Base-by-base conservation (phyloP, 2,113 vertebrate genomes). In the Thymallus thymallus region DNA sequence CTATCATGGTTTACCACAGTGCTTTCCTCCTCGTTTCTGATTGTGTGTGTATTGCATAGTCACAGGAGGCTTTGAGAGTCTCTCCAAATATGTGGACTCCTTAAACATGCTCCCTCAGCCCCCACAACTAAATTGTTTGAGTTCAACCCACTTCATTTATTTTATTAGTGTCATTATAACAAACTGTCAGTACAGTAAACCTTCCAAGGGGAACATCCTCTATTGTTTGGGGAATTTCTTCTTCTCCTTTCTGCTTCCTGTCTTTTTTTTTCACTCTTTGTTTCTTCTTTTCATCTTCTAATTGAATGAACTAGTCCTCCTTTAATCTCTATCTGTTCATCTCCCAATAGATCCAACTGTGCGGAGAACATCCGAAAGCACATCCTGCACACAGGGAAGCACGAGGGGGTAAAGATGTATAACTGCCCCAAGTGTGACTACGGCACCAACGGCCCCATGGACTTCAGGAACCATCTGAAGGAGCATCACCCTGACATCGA, bases 341-440 rank as follows among this genome's bases (percentile, higher is more conserved):
- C 61, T 82, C 30, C 72, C 16, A 60, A 78, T 73, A 99, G 98
- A 86, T 99, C 98, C n/a, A 99, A 99, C 88, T 99, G 98, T 85
- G 97, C 98, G 2, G 97, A 99, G 90, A 99, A 99, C 83, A 98
- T 99, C 89, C 95, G 98, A 62, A 99, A 99, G 79, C 98, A 99
- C 87, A 99, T 99, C 73, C 91, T 99, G 6, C 97, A 99, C 76
- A 99, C 98, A 0, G 97, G 96, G 73, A 99, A 99, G 64, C 98
- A 99, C 1, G 97, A 99, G 85, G 97, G 98, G 0, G 98, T 99
- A 23, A 96, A 96, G 91, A 99, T 99, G 98, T 99, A 99, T 87
- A 99, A 99, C 92, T 99, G 98, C 77, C 98, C 98, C 62, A 96
- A 96, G 74, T 99, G 98, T 79, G 91, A 88, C 80, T 94, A 93